These are phyloP conservation scores for Oncorhynchus nerka DNA, from an alignment of 2,113 vertebrate species.

Conservation along the genomic window DNA sequence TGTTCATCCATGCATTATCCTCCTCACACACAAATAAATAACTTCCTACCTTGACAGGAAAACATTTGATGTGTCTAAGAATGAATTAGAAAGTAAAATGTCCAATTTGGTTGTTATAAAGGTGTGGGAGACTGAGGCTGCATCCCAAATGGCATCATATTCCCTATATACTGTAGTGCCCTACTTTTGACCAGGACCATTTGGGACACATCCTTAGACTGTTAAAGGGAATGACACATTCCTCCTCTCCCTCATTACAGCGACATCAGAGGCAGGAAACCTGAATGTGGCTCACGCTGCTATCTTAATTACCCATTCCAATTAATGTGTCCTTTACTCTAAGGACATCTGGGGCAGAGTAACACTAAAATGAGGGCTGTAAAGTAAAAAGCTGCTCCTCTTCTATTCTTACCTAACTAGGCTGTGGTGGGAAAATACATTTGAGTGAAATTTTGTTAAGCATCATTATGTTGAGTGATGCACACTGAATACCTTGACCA, in stretches of 20 bases:
- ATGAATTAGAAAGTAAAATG: too few relatives aligned
- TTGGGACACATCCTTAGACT: neutral
- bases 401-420: conserved; percentile 6
- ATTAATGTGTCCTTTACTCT: conserved; percentile 40
- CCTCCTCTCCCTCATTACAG: conserved; percentile 32
- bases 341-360: conserved; percentile 20
- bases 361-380: conserved; percentile 7
- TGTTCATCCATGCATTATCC: too few relatives aligned
- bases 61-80: too few relatives aligned
- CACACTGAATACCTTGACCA: too few relatives aligned
- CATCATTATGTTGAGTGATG: too few relatives aligned
- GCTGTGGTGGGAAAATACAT: too few relatives aligned
- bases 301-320: conserved; percentile 43
- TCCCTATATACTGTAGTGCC: neutral
- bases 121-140: neutral
- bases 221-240: conserved; percentile 20
- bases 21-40: too few relatives aligned
- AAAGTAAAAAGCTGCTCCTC: conserved; percentile 1
- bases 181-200: neutral
- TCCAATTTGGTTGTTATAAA: neutral
- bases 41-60: too few relatives aligned
- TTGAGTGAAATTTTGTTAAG: too few relatives aligned
- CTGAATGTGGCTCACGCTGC: conserved; percentile 33
- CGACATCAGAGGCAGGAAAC: conserved; percentile 28
- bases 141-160: neutral